These are phyloP conservation scores for Agrotis segetum DNA, from an alignment of 2,888 invertebrate species.

Conservation along the genomic window DNA sequence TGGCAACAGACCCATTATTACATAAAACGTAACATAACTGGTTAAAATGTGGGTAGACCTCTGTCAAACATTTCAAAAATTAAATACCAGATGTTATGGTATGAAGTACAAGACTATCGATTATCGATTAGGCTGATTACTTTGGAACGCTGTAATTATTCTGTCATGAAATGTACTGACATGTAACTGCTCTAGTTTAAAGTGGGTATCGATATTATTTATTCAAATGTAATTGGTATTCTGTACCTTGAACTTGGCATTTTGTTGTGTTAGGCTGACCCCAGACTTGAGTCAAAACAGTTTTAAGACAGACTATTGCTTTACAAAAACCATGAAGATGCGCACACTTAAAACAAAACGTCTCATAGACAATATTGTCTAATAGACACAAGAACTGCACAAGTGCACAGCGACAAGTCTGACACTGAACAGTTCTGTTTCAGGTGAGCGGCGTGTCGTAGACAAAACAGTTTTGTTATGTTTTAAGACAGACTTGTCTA, in stretches of 20 bases:
- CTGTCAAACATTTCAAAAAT: not conserved
- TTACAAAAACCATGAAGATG: too few species aligned
- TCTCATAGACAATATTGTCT: too few species aligned
- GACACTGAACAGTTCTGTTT: too few species aligned
- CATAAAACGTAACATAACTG: not conserved
- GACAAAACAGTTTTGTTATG: too few species aligned
- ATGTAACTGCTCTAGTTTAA: slow-evolving; percentile 14
- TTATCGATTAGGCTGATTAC: slow-evolving; percentile 47
- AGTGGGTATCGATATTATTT: slow-evolving; percentile 32
- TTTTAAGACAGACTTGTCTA: too few species aligned
- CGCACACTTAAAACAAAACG: too few species aligned
- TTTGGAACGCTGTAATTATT: slow-evolving; percentile 26
- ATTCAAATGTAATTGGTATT: slow-evolving; percentile 35
- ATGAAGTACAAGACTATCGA: slow-evolving; percentile 23
- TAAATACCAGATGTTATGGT: not conserved
- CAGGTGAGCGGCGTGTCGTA: too few species aligned
- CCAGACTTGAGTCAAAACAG: too few species aligned
- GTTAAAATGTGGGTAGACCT: not conserved
- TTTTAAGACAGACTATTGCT: too few species aligned
- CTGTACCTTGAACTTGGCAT: slow-evolving; percentile 27
- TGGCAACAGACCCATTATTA: not conserved
- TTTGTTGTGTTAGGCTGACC: slow-evolving; percentile 2
- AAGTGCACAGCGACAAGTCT: too few species aligned
- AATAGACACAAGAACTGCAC: too few species aligned
- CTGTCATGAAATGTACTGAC: not conserved